These are phyloP conservation scores for Bathynomus jamesi DNA, from an alignment of 1,140 invertebrate genomes.

Conservation along the genomic window DNA sequence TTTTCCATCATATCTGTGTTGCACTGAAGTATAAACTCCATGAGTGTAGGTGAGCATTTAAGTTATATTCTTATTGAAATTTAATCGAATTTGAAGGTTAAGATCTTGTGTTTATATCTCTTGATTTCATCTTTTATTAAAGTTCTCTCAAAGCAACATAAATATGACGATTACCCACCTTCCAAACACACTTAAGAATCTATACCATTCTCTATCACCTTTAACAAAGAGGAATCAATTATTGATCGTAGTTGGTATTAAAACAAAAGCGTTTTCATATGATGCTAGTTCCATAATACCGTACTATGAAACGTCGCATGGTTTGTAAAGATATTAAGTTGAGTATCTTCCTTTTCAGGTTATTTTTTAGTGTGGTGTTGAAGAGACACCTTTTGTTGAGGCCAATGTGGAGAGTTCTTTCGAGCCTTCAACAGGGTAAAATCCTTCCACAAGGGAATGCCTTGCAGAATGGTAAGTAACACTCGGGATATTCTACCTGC, in stretches of 20 bases:
- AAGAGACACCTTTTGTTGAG: constrained; percentile 22
- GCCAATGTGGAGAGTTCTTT: constrained; percentile 30
- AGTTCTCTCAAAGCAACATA: too few relatives aligned
- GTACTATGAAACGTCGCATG: too few relatives aligned
- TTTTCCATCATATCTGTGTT: neutral
- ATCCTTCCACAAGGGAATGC: neutral
- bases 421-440: constrained; percentile 12
- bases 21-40: neutral
- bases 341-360: neutral
- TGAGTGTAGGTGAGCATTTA: neutral
- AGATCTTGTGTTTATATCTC: too few relatives aligned
- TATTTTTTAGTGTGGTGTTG: constrained; percentile 16
- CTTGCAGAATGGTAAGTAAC: constrained; percentile 12
- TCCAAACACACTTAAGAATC: too few relatives aligned
- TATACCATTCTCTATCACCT: too few relatives aligned
- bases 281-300: too few relatives aligned
- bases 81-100: neutral
- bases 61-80: neutral
- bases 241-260: too few relatives aligned
- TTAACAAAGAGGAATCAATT: too few relatives aligned
- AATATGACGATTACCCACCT: too few relatives aligned
- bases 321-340: too few relatives aligned
- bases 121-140: too few relatives aligned
- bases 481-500: neutral
- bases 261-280: too few relatives aligned